Evolutionary conservation across 2,113 vertebrate genomes (phyloP).

Genomic region (Cephalopholis sonnerati): DNA sequence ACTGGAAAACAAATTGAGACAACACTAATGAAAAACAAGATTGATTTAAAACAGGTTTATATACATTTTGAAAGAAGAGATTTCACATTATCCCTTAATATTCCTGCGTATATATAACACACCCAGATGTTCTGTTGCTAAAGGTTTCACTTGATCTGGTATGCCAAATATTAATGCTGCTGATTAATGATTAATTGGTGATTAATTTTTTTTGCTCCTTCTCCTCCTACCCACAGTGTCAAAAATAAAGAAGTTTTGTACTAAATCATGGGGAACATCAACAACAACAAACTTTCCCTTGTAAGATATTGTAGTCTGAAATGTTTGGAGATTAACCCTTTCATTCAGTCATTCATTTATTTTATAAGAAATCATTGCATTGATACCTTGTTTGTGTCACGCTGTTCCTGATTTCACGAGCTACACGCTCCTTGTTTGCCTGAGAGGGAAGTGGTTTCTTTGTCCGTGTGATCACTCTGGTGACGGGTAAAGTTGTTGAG

Average conservation of each 20-base stretch:
- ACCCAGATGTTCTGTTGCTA: background rate
- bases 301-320: no score
- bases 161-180: no score
- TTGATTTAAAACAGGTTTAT: background rate
- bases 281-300: no score
- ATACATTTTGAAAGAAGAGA: background rate
- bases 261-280: no score
- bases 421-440: fast-evolving
- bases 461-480: fast-evolving
- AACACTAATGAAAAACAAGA: background rate
- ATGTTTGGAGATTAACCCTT: background rate
- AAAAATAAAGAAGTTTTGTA: no score
- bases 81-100: background rate
- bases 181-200: no score
- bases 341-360: background rate
- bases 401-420: background rate
- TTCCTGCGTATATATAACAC: background rate
- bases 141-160: background rate
- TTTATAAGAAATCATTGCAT: background rate
- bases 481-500: no score
- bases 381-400: slow-evolving; percentile 51
- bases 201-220: background rate
- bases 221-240: background rate
- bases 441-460: background rate
- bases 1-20: slow-evolving; percentile 28